These are phyloP conservation scores for Neodiprion virginianus DNA, from an alignment of 1,140 invertebrate species.

Conservation along the genomic window DNA sequence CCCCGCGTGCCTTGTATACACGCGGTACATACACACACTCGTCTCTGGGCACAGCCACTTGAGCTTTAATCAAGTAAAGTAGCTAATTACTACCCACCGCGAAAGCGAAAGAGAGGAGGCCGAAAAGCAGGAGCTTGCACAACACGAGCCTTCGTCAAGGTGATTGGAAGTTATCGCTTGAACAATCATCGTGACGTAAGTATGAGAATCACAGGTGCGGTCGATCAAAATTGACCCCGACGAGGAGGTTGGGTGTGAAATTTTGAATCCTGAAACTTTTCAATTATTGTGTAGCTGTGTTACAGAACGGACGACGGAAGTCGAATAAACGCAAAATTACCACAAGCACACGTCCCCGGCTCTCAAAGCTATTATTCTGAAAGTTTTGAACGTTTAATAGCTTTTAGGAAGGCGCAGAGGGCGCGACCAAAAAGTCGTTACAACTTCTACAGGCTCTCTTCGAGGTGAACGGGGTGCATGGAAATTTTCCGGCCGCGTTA, in stretches of 20 bases:
- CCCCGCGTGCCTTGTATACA: too few species aligned
- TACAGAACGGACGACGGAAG: slow-evolving; percentile 42
- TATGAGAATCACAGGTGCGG: neutral
- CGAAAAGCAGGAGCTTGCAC: too few species aligned
- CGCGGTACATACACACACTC: too few species aligned
- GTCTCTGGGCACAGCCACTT: too few species aligned
- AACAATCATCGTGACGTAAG: neutral
- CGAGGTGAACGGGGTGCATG: neutral
- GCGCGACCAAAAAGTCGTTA: slow-evolving; percentile 55
- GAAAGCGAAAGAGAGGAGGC: too few species aligned
- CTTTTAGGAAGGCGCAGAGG: slow-evolving; percentile 45
- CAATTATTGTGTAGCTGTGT: slow-evolving; percentile 47
- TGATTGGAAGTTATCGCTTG: neutral
- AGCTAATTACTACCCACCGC: too few species aligned
- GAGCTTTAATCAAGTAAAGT: too few species aligned
- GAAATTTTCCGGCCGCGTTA: neutral
- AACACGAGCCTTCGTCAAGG: too few species aligned
- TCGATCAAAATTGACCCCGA: neutral
- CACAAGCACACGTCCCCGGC: slow-evolving; percentile 41
- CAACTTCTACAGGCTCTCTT: slow-evolving; percentile 42
- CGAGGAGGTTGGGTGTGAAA: neutral
- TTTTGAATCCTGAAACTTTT: slow-evolving; percentile 41
- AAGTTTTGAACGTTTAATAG: slow-evolving; percentile 55
- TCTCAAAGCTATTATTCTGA: slow-evolving; percentile 46
- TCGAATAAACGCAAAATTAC: slow-evolving; percentile 54